Conservation (phyloP, 2,113 vertebrate species). For the Acanthisitta chloris region DNA sequence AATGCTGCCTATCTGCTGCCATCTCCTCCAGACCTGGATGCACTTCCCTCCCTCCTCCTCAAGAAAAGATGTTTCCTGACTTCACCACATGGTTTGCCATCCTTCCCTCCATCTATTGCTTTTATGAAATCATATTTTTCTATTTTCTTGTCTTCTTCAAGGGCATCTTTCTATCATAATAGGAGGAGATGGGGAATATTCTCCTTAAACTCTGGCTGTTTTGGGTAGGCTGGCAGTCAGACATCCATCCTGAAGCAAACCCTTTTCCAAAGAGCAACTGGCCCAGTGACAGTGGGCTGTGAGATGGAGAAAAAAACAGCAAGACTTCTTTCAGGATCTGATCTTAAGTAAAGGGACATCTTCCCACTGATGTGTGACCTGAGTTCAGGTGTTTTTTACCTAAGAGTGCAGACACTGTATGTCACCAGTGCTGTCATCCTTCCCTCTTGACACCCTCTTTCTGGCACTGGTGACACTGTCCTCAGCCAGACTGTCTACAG, state of each 20-base stretch:
- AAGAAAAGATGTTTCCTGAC: background rate
- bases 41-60: background rate
- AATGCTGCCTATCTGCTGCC: background rate
- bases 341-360: background rate
- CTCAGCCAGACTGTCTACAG: background rate
- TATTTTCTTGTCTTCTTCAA: background rate
- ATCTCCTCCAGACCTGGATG: background rate
- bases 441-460: background rate
- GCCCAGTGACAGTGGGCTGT: background rate
- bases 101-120: background rate
- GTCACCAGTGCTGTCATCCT: background rate
- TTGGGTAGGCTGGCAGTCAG: background rate
- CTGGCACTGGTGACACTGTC: background rate
- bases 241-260: background rate
- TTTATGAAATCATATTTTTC: accelerated
- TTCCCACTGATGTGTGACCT: background rate
- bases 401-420: background rate
- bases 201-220: accelerated
- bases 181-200: background rate
- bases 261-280: background rate
- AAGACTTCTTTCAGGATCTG: background rate
- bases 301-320: background rate
- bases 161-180: background rate
- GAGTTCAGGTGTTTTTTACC: background rate
- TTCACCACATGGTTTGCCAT: background rate